Percentiles rank a stretch among this genome's conserved stretches.
phyloP scores from a whole-genome alignment of 2,113 vertebrate genomes.

The Saguinus midas region DNA sequence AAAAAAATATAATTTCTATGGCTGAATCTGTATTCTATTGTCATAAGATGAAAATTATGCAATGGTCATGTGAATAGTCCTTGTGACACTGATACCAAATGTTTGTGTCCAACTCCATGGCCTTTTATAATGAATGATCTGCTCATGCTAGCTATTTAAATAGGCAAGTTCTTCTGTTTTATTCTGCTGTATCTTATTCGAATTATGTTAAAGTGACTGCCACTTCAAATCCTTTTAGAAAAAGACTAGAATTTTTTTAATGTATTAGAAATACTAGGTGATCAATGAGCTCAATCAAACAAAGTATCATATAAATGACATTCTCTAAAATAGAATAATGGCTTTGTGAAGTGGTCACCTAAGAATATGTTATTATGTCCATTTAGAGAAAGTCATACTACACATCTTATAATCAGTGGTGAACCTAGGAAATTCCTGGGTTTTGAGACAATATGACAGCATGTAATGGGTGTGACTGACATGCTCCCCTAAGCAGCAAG shows the following conservation, averaged over 20 bases:
- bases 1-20: neutral
- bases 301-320: neutral
- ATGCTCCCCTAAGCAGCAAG: neutral
- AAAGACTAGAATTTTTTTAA: neutral
- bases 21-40: neutral
- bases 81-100: neutral
- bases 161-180: neutral
- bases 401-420: neutral
- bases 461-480: neutral
- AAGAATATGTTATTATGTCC: neutral
- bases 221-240: neutral
- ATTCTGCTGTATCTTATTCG: neutral
- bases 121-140: neutral
- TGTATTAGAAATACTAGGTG: neutral
- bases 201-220: neutral
- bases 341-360: neutral
- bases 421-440: neutral
- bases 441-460: neutral
- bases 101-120: neutral
- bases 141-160: neutral
- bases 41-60: slow-evolving; percentile 30
- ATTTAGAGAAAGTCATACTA: neutral
- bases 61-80: neutral
- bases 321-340: neutral
- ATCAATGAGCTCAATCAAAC: neutral